These are phyloP conservation scores for Corythoichthys haematopterus DNA, from an alignment of 2,113 vertebrate species.

Conservation along the genomic window DNA sequence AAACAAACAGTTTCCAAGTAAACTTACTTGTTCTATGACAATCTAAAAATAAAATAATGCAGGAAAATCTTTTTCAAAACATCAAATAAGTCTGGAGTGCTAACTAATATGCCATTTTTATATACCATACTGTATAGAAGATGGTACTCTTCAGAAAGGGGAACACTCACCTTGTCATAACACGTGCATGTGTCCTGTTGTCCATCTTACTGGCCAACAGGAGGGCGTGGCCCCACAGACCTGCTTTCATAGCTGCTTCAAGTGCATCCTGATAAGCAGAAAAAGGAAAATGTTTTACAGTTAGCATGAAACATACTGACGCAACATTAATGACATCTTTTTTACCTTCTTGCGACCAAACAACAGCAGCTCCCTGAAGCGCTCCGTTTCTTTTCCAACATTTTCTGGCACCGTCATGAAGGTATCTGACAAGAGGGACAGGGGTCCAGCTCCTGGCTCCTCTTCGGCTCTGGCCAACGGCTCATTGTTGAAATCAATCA, in stretches of 20 bases:
- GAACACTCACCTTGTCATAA: slow-evolving; percentile 84
- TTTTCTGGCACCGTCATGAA: slow-evolving; percentile 70
- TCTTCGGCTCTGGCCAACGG: slow-evolving; percentile 82
- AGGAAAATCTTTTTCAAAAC: too few species aligned
- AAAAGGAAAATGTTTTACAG: background rate
- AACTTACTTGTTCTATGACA: too few species aligned
- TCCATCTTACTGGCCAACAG: slow-evolving; percentile 98
- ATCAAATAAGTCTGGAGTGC: too few species aligned
- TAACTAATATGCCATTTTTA: too few species aligned
- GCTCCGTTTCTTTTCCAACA: slow-evolving; percentile 84
- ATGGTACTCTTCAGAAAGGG: background rate
- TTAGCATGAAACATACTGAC: background rate
- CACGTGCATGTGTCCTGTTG: slow-evolving; percentile 88
- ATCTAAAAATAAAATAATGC: too few species aligned
- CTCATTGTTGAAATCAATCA: slow-evolving; percentile 95
- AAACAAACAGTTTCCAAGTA: background rate
- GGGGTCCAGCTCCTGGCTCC: slow-evolving; percentile 82
- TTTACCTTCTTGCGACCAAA: slow-evolving; percentile 92
- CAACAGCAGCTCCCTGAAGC: slow-evolving; percentile 91
- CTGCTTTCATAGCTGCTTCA: slow-evolving; percentile 94
- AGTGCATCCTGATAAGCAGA: slow-evolving; percentile 80
- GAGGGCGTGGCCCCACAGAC: slow-evolving; percentile 93
- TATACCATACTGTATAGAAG: too few species aligned
- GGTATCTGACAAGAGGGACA: slow-evolving; percentile 86
- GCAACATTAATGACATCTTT: background rate